Percentiles rank a stretch among this genome's conserved stretches.
phyloP scores from a whole-genome alignment of 2,888 invertebrate species.

The Tetramorium bicarinatum region DNA sequence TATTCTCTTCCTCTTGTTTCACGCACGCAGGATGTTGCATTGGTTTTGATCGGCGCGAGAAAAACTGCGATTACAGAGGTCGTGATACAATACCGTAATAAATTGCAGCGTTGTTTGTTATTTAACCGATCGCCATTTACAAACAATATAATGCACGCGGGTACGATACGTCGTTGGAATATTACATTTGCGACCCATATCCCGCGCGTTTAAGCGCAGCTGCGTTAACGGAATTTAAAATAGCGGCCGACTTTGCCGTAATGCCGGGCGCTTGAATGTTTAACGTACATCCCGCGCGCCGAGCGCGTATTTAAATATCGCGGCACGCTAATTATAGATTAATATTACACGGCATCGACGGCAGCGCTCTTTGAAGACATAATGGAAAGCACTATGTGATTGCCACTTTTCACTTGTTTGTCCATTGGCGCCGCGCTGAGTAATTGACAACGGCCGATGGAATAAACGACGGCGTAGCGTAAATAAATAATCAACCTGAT shows the following conservation, averaged over 20 bases:
- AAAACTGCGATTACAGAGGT: constrained; percentile 2
- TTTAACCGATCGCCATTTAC: constrained; percentile 29
- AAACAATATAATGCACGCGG: constrained; percentile 41
- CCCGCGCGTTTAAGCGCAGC: constrained; percentile 40
- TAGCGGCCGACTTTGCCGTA: constrained; percentile 49
- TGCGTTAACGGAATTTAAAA: constrained; percentile 55
- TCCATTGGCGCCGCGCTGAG: constrained; percentile 54
- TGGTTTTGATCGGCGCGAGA: neutral
- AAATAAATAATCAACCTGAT: constrained; percentile 69
- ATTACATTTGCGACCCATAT: constrained; percentile 51
- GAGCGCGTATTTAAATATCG: constrained; percentile 66
- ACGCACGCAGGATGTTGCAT: neutral
- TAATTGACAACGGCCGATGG: constrained; percentile 61
- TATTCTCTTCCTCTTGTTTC: neutral
- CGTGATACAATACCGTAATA: constrained; percentile 2
- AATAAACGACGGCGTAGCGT: constrained; percentile 54
- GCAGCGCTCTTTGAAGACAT: constrained; percentile 65
- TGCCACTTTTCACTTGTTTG: constrained; percentile 66
- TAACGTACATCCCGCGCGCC: constrained; percentile 47
- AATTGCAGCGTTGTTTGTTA: constrained; percentile 25
- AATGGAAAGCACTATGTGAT: constrained; percentile 65
- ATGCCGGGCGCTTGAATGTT: constrained; percentile 60
- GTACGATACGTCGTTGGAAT: constrained; percentile 18
- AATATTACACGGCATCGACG: constrained; percentile 58
- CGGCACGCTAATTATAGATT: constrained; percentile 66